A percentile compares a stretch with the other conserved stretches of the same genome.
phyloP scores from a whole-genome alignment of 1,140 invertebrate species.

The Musca domestica region DNA sequence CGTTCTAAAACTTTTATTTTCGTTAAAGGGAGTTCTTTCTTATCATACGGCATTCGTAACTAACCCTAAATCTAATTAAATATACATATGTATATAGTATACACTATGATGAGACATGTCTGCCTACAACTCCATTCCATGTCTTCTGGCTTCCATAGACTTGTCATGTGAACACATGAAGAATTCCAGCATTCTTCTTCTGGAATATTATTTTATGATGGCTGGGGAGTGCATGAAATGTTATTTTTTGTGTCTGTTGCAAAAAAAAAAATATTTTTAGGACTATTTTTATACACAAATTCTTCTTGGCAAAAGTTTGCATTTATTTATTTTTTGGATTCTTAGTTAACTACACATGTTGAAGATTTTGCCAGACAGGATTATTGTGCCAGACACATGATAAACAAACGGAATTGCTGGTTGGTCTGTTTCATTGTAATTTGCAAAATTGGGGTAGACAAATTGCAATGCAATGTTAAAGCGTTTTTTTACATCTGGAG shows the following conservation, averaged over 20 bases:
- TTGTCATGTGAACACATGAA: too few relatives aligned
- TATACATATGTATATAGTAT: too few relatives aligned
- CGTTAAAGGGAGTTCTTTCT: too few relatives aligned
- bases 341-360: background rate
- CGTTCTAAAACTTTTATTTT: too few relatives aligned
- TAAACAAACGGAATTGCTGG: background rate
- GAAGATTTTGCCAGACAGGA: background rate
- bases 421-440: background rate
- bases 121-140: too few relatives aligned
- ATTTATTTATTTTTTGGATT: background rate
- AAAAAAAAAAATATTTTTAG: background rate
- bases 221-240: background rate
- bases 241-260: background rate
- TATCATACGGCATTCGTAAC: too few relatives aligned
- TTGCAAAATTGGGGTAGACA: constrained; percentile 13
- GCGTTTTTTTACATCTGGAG: background rate
- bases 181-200: background rate
- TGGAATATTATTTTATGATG: background rate
- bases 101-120: too few relatives aligned
- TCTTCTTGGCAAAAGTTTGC: background rate
- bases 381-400: constrained; percentile 17
- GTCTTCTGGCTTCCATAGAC: too few relatives aligned
- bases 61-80: too few relatives aligned
- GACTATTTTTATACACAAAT: background rate
- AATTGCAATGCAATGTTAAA: background rate